phyloP scores from a whole-genome alignment of 2,797 vertebrate genomes.

The Xenopus petersii region DNA sequence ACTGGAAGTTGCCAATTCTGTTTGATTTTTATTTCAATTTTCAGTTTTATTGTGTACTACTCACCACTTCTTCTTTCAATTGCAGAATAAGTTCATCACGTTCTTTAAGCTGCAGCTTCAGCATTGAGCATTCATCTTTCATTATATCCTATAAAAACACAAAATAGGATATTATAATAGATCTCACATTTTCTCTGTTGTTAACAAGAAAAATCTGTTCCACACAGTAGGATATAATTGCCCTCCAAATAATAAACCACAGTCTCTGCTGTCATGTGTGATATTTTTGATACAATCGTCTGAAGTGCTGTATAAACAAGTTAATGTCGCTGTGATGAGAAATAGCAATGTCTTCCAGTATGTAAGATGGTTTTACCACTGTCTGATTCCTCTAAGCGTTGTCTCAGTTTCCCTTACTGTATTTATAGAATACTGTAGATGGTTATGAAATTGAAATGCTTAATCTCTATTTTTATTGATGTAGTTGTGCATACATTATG shows the following conservation, averaged over 20 bases:
- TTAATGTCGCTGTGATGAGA: slow-evolving; percentile 46
- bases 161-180: slow-evolving; percentile 61
- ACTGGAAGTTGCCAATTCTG: not conserved
- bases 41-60: slow-evolving; percentile 44
- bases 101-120: slow-evolving; percentile 88
- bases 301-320: slow-evolving; percentile 57
- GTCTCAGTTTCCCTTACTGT: slow-evolving; percentile 30
- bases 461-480: not conserved
- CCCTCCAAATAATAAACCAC: slow-evolving; percentile 58
- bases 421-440: slow-evolving; percentile 43
- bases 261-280: slow-evolving; percentile 52
- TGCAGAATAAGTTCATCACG: slow-evolving; percentile 87
- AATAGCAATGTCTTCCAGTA: slow-evolving; percentile 46
- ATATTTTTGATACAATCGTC: slow-evolving; percentile 56
- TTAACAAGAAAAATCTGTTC: slow-evolving; percentile 59
- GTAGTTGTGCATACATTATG: not conserved
- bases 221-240: slow-evolving; percentile 57
- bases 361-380: slow-evolving; percentile 48
- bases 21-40: not conserved
- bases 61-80: slow-evolving; percentile 91
- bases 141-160: slow-evolving; percentile 78
- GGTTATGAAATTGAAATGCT: slow-evolving; percentile 39
- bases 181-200: slow-evolving; percentile 56
- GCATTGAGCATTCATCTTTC: slow-evolving; percentile 81
- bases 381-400: slow-evolving; percentile 46